These are phyloP conservation scores for Biston betularia DNA, from an alignment of 2,888 invertebrate genomes.

Conservation along the genomic window DNA sequence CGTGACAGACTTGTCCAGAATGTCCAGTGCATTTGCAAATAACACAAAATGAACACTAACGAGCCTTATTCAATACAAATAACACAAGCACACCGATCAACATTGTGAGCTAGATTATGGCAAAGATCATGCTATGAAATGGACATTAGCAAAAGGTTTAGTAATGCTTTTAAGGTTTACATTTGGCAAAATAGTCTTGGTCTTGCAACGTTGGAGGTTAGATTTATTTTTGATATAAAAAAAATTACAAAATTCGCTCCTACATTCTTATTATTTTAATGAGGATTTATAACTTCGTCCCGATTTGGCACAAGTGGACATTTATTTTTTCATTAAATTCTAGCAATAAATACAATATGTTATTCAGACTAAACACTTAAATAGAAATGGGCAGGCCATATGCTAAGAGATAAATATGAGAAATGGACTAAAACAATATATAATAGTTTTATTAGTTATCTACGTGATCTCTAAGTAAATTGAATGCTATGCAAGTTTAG, in stretches of 20 bases:
- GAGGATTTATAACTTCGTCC: too few species aligned
- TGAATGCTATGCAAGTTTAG: too few species aligned
- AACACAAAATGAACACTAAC: slow-evolving; percentile 76
- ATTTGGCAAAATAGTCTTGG: background rate
- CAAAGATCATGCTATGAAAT: slow-evolving; percentile 50
- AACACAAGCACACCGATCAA: slow-evolving; percentile 55
- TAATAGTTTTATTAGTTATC: too few species aligned
- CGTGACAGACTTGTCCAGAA: slow-evolving; percentile 70
- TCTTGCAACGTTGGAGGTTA: background rate
- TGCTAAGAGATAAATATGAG: too few species aligned
- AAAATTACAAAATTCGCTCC: background rate
- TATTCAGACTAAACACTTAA: too few species aligned
- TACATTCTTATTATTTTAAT: background rate
- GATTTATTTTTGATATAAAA: background rate
- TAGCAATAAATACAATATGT: too few species aligned
- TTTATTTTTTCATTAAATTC: too few species aligned
- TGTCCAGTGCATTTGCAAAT: slow-evolving; percentile 56
- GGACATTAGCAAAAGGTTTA: slow-evolving; percentile 45
- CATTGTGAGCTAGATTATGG: slow-evolving; percentile 61
- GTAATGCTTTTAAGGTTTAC: slow-evolving; percentile 34
- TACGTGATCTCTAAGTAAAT: too few species aligned
- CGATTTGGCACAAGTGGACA: too few species aligned
- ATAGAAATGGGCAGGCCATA: too few species aligned
- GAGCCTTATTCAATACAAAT: slow-evolving; percentile 75
- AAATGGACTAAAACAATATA: too few species aligned